These are phyloP conservation scores for Tinea pellionella DNA, from an alignment of 2,888 invertebrate species.

Conservation along the genomic window DNA sequence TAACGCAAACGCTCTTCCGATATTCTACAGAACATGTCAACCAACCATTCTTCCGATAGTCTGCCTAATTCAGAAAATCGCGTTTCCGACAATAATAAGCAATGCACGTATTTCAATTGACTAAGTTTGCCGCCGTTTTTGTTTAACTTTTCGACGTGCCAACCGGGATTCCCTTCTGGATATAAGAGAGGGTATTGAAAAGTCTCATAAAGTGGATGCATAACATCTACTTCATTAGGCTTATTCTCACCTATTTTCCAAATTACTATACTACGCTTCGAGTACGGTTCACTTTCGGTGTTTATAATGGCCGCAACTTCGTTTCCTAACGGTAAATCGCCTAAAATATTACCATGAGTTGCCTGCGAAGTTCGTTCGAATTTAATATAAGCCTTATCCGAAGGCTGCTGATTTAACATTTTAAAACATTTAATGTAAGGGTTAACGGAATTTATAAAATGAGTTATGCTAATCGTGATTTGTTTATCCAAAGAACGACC, in stretches of 20 bases:
- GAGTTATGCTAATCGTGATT: conserved; percentile 12
- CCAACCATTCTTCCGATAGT: conserved; percentile 16
- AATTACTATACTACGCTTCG: conserved; percentile 16
- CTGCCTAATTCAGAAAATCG: conserved; percentile 14
- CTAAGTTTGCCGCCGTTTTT: conserved; percentile 13
- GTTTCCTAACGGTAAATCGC: conserved; percentile 14
- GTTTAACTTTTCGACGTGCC: conserved; percentile 10
- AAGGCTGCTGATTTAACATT: neutral
- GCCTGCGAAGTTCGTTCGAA: conserved; percentile 13
- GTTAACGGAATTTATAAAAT: conserved; percentile 14
- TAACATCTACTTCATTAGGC: conserved; percentile 15
- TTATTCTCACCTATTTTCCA: conserved; percentile 17
- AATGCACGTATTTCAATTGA: conserved; percentile 14
- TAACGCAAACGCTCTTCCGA: conserved; percentile 15
- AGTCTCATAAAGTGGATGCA: conserved; percentile 15
- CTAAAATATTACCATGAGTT: conserved; percentile 17
- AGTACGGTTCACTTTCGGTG: conserved; percentile 14
- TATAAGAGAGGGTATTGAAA: conserved; percentile 14
- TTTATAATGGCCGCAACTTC: conserved; percentile 16
- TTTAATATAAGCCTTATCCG: conserved; percentile 2
- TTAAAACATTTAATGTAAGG: neutral
- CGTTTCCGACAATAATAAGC: conserved; percentile 14
- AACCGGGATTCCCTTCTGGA: conserved; percentile 11
- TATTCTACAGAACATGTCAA: conserved; percentile 17
- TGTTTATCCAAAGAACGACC: neutral